phyloP scores from a whole-genome alignment of 1,140 invertebrate genomes.

The Aphelinus atriplicis region DNA sequence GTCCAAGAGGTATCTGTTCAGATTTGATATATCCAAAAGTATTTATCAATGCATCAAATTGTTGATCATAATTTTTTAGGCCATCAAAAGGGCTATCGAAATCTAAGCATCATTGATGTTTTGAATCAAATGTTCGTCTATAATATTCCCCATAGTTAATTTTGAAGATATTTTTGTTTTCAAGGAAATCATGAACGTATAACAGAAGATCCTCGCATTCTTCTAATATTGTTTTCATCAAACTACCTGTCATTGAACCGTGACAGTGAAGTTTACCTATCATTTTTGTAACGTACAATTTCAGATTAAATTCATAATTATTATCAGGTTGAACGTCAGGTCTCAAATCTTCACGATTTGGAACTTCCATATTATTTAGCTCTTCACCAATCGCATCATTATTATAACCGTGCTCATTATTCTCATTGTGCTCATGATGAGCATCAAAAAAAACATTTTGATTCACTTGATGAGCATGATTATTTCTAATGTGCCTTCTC shows the following conservation, averaged over 20 bases:
- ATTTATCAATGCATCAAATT: background rate
- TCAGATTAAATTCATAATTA: background rate
- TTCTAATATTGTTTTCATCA: background rate
- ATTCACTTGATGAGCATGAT: too few relatives aligned
- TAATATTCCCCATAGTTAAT: background rate
- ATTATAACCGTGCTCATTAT: too few relatives aligned
- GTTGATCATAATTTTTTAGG: slow-evolving; percentile 16
- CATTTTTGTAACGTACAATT: background rate
- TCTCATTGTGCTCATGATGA: too few relatives aligned
- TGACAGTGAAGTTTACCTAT: slow-evolving; percentile 1
- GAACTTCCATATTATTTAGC: background rate
- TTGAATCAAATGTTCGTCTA: background rate
- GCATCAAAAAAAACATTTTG: too few relatives aligned
- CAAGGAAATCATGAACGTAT: background rate
- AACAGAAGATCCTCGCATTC: background rate
- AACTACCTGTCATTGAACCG: background rate
- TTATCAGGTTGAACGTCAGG: background rate
- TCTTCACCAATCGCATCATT: background rate
- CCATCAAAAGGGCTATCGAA: slow-evolving; percentile 1
- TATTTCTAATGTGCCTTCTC: too few relatives aligned
- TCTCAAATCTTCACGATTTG: background rate
- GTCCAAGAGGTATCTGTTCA: slow-evolving; percentile 10
- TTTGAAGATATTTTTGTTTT: background rate
- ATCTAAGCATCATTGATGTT: background rate
- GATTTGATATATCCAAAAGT: slow-evolving; percentile 7